phyloP scores from a whole-genome alignment of 2,797 vertebrate genomes.

The Triplophysa yarkandensis region DNA sequence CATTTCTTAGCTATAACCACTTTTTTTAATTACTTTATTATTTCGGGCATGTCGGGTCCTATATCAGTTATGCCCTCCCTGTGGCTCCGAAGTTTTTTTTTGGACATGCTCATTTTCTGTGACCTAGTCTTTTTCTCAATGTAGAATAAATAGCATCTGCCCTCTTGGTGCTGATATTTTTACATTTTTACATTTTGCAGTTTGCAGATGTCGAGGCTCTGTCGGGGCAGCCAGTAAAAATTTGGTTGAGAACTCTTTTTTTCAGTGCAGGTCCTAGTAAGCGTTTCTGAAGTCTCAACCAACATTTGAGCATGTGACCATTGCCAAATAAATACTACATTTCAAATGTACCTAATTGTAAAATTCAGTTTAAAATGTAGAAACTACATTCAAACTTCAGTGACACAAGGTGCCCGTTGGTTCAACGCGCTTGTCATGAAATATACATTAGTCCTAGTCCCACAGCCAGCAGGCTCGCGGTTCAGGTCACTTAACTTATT shows the following conservation, averaged over 20 bases:
- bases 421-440: slow-evolving; percentile 18
- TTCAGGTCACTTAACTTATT: slow-evolving; percentile 17
- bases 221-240: neutral
- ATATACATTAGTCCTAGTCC: slow-evolving; percentile 35
- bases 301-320: too few species aligned
- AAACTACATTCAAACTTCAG: slow-evolving; percentile 4
- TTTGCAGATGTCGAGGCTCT: neutral
- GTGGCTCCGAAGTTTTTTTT: slow-evolving; percentile 2
- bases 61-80: neutral
- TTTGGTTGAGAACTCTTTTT: too few species aligned
- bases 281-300: neutral
- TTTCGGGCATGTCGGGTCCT: neutral
- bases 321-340: too few species aligned
- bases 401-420: neutral
- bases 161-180: neutral
- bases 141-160: neutral
- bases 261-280: too few species aligned
- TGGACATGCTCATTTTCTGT: slow-evolving; percentile 1
- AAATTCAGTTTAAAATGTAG: neutral
- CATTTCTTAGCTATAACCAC: neutral
- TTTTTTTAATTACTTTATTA: neutral
- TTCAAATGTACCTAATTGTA: neutral
- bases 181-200: too few species aligned
- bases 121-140: neutral
- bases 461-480: slow-evolving; percentile 7